A percentile compares a stretch with the other conserved stretches of the same genome.
Evolutionary conservation across 2,113 vertebrate genomes (phyloP).

Genomic region (Pseudopodoces humilis): DNA sequence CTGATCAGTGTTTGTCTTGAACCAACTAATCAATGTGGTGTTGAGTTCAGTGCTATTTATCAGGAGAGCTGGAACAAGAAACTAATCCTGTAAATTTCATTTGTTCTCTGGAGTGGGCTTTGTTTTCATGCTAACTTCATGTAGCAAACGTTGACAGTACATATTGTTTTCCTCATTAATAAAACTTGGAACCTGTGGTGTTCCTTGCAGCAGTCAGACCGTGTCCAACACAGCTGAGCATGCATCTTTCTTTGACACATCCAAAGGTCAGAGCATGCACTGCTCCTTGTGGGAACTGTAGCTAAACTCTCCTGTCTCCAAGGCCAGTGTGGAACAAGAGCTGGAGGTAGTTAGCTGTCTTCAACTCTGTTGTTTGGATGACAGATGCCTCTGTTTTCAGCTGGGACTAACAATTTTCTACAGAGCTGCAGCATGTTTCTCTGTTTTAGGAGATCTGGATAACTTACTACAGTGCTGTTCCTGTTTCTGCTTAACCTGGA

Average conservation of each 20-base stretch:
- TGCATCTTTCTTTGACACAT: constrained; percentile 4
- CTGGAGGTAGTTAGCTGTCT: constrained; percentile 4
- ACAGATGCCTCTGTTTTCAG: background rate
- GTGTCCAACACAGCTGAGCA: background rate
- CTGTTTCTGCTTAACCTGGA: background rate
- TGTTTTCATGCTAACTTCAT: constrained; percentile 41
- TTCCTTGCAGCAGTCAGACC: constrained; percentile 1
- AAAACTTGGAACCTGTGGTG: constrained; percentile 16
- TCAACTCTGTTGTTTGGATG: background rate
- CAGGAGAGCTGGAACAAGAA: constrained; percentile 39
- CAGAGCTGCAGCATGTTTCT: background rate
- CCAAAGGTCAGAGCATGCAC: constrained; percentile 4
- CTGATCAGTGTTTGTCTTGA: constrained; percentile 51
- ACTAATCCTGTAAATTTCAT: constrained; percentile 29
- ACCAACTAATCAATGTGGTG: constrained; percentile 41
- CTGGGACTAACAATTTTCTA: background rate
- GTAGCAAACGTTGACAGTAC: constrained; percentile 16
- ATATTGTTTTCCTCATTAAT: constrained; percentile 47
- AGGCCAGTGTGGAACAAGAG: background rate
- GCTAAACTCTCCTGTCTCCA: background rate
- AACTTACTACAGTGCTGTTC: background rate
- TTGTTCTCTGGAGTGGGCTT: constrained; percentile 32
- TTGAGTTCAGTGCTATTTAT: constrained; percentile 51
- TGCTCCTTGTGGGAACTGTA: background rate
- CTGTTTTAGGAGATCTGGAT: background rate